These are phyloP conservation scores for Shinisaurus crocodilurus DNA, from an alignment of 2,113 vertebrate species.

Conservation along the genomic window DNA sequence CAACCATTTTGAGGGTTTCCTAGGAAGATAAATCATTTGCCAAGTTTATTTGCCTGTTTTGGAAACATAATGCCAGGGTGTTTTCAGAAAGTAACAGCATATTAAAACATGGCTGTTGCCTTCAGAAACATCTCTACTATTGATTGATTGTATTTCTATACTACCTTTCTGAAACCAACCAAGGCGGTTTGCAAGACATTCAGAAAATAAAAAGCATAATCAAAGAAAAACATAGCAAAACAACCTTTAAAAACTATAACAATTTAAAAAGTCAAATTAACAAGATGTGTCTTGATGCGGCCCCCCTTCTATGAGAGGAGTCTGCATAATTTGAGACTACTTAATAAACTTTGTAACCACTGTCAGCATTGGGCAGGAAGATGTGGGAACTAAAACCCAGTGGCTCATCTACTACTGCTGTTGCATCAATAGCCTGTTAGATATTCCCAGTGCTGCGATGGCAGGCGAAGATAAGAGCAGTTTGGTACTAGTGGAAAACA, in stretches of 20 bases:
- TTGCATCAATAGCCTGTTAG: not conserved
- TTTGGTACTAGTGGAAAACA: not conserved
- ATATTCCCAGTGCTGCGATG: not conserved
- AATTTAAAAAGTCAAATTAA: no score
- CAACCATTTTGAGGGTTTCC: constrained; percentile 83
- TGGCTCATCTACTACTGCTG: not conserved
- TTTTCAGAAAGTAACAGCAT: not conserved
- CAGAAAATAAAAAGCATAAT: no score
- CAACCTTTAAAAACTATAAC: no score
- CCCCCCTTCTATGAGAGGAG: no score
- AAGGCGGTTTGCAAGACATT: no score
- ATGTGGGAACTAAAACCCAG: not conserved
- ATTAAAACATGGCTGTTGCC: not conserved
- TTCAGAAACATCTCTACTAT: not conserved
- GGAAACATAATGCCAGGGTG: not conserved
- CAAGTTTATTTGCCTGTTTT: not conserved
- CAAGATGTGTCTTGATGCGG: no score
- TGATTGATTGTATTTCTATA: no score
- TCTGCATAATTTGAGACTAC: not conserved
- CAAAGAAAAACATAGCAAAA: no score
- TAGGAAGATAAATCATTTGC: constrained; percentile 54
- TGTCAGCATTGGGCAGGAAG: not conserved
- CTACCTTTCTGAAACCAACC: no score
- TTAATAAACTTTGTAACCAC: not conserved
- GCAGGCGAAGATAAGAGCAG: not conserved